phyloP scores from a whole-genome alignment of 2,888 invertebrate genomes.

The Eilema depressum region DNA sequence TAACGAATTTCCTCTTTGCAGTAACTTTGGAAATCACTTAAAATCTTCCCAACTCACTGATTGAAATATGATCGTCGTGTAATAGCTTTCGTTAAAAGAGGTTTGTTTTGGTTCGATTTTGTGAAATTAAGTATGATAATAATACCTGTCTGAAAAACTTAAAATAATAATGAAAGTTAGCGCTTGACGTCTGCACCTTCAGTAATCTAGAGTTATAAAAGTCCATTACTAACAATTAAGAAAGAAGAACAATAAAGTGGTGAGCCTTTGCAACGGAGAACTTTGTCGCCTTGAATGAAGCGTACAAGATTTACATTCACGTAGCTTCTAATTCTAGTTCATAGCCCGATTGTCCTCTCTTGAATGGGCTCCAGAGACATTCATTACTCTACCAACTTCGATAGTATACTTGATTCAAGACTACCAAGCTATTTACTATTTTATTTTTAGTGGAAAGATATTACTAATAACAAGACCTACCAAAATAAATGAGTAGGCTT shows the following conservation, averaged over 20 bases:
- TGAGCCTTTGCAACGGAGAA: conserved; percentile 20
- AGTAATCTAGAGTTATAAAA: conserved; percentile 14
- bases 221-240: conserved; percentile 28
- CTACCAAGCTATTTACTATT: not conserved
- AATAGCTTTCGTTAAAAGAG: not conserved
- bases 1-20: conserved; percentile 21
- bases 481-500: not conserved
- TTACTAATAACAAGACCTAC: not conserved
- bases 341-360: conserved; percentile 23
- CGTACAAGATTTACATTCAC: conserved; percentile 32
- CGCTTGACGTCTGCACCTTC: conserved; percentile 1
- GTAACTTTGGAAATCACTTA: conserved; percentile 32
- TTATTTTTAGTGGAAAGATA: not conserved
- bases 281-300: conserved; percentile 21
- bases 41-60: conserved; percentile 13
- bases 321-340: conserved; percentile 25
- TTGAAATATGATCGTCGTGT: conserved; percentile 12
- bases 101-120: not conserved
- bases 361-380: not conserved
- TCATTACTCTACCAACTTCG: not conserved
- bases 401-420: not conserved
- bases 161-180: not conserved
- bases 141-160: not conserved
- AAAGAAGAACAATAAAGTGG: conserved; percentile 25
- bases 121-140: not conserved